Conservation (phyloP, 2,113 vertebrate species). For the Cisticola juncidis region DNA sequence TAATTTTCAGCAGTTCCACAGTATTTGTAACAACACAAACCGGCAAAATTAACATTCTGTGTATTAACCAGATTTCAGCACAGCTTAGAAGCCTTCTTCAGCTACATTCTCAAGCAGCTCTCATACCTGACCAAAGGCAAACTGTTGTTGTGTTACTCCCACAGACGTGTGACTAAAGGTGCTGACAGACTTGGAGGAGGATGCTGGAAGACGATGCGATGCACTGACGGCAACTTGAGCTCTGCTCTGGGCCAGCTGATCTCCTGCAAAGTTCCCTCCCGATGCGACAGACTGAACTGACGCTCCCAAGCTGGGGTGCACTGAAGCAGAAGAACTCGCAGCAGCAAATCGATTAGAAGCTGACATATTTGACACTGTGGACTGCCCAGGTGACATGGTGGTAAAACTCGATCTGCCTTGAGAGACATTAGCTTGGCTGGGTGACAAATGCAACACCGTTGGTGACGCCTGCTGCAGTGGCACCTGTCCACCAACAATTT, state of each 20-base stretch:
- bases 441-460: constrained; percentile 81
- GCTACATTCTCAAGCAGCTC: not conserved
- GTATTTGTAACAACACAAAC: not conserved
- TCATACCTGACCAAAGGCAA: constrained; percentile 77
- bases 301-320: constrained; percentile 70
- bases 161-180: constrained; percentile 71
- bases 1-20: not conserved
- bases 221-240: constrained; percentile 75
- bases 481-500: constrained; percentile 78
- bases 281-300: constrained; percentile 68
- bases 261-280: constrained; percentile 72
- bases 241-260: constrained; percentile 75
- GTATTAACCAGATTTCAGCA: not conserved
- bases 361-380: constrained; percentile 74
- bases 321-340: constrained; percentile 80
- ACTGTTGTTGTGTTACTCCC: constrained; percentile 69
- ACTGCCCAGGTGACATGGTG: constrained; percentile 64
- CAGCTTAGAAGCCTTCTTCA: not conserved
- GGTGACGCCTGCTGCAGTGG: constrained; percentile 82
- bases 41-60: not conserved
- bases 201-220: constrained; percentile 87
- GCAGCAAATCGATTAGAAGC: constrained; percentile 80
- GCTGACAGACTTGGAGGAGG: constrained; percentile 78
- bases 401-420: constrained; percentile 79
- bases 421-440: constrained; percentile 74